phyloP scores from a whole-genome alignment of 2,113 vertebrate species.

The Geococcyx californianus region DNA sequence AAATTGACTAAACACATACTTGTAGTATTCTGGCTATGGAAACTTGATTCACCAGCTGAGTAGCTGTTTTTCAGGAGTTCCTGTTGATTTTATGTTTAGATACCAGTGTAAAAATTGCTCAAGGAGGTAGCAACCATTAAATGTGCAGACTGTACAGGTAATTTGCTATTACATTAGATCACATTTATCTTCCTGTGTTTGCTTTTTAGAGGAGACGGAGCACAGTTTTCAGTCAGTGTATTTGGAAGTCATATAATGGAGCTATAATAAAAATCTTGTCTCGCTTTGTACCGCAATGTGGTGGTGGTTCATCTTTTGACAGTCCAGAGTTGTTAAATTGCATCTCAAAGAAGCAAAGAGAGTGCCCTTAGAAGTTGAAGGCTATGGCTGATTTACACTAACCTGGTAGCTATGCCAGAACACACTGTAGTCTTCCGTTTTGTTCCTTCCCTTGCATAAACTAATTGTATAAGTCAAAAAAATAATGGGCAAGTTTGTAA shows the following conservation, averaged over 20 bases:
- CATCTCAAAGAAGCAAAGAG: background rate
- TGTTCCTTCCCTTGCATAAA: conserved; percentile 35
- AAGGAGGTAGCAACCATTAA: background rate
- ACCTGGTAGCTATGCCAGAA: background rate
- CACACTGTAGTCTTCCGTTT: background rate
- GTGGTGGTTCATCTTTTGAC: background rate
- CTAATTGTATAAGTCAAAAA: background rate
- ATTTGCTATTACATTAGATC: background rate
- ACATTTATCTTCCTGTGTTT: background rate
- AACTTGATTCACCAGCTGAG: background rate
- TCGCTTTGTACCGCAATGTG: background rate
- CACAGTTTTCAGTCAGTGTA: background rate
- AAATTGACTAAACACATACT: background rate
- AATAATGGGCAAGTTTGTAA: background rate
- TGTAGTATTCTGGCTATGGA: background rate
- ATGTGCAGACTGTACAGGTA: background rate
- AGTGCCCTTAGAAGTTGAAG: background rate
- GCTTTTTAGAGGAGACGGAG: background rate
- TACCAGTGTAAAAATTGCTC: background rate
- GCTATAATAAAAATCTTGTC: background rate
- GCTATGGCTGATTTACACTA: background rate
- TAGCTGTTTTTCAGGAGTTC: background rate
- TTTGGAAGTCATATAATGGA: background rate
- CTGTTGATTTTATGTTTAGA: background rate
- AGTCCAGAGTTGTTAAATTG: background rate